A percentile compares a stretch with the other conserved stretches of the same genome.
Evolutionary conservation across 2,888 invertebrate species (phyloP).

Genomic region (Lysandra coridon): DNA sequence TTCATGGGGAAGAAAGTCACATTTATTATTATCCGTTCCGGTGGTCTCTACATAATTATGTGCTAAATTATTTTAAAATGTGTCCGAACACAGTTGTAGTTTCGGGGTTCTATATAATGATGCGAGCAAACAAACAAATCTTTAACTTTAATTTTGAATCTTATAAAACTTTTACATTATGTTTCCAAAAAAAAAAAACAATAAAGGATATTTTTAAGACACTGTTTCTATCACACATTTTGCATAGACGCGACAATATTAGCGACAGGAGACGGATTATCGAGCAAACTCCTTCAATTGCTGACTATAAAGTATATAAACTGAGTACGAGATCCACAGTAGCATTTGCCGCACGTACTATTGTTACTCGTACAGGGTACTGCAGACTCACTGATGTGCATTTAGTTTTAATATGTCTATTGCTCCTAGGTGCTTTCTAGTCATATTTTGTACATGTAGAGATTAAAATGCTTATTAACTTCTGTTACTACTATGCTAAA

Average conservation of each 20-base stretch:
- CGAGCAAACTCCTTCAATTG: constrained; percentile 8
- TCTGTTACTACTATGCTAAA: too few species aligned
- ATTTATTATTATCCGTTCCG: too few species aligned
- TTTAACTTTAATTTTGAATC: too few species aligned
- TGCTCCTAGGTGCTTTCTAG: background rate
- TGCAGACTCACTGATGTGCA: background rate
- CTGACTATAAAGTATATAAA: background rate
- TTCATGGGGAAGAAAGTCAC: too few species aligned
- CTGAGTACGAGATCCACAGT: background rate
- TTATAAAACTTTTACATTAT: too few species aligned
- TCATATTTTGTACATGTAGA: background rate
- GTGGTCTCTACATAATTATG: too few species aligned
- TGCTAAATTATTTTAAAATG: too few species aligned
- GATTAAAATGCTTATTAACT: background rate
- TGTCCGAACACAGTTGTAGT: too few species aligned
- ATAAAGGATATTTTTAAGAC: background rate
- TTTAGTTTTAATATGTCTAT: background rate
- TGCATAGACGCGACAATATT: background rate
- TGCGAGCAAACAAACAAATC: too few species aligned
- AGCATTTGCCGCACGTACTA: background rate
- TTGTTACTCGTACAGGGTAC: background rate
- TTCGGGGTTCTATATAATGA: too few species aligned
- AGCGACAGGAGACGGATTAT: background rate
- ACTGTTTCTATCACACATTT: background rate
- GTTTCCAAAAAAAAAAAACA: too few species aligned